Conservation (phyloP, 2,113 vertebrate genomes). For the Brachionichthys hirsutus region DNA sequence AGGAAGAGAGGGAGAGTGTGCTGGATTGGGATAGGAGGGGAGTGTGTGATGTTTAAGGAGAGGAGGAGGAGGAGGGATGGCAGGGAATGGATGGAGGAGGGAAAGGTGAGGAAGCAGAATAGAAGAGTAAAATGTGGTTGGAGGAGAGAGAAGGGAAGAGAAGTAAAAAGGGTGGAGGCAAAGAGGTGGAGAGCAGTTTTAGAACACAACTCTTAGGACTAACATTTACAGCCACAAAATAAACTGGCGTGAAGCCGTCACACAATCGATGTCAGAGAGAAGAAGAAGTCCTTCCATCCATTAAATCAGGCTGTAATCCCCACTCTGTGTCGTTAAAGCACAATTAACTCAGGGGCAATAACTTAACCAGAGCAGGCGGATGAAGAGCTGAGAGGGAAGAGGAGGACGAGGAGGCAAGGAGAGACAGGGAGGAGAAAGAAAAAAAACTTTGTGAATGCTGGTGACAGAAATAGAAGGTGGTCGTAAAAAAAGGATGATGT, state of each 20-base stretch:
- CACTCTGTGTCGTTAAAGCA: constrained; percentile 26
- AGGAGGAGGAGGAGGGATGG: constrained; percentile 47
- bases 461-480: constrained; percentile 1
- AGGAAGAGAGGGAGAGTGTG: constrained; percentile 50
- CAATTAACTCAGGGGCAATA: constrained; percentile 51
- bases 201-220: not conserved
- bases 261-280: constrained; percentile 39
- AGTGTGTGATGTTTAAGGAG: constrained; percentile 61
- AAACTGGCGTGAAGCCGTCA: constrained; percentile 19
- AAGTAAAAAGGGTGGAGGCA: not conserved
- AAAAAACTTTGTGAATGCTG: no score
- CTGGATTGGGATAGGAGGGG: constrained; percentile 70
- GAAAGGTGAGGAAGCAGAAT: constrained; percentile 32
- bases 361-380: not conserved
- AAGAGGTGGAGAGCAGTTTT: not conserved
- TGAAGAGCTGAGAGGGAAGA: not conserved
- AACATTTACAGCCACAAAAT: constrained; percentile 21
- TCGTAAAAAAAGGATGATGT: constrained; percentile 3
- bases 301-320: constrained; percentile 51
- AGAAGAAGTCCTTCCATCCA: constrained; percentile 44
- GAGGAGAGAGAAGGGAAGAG: not conserved
- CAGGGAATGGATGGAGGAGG: constrained; percentile 33
- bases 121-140: not conserved
- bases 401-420: not conserved
- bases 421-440: not conserved